A percentile compares a stretch with the other conserved stretches of the same genome.
Evolutionary conservation across 2,113 vertebrate species (phyloP).

Genomic region (Lophotis ruficrista): DNA sequence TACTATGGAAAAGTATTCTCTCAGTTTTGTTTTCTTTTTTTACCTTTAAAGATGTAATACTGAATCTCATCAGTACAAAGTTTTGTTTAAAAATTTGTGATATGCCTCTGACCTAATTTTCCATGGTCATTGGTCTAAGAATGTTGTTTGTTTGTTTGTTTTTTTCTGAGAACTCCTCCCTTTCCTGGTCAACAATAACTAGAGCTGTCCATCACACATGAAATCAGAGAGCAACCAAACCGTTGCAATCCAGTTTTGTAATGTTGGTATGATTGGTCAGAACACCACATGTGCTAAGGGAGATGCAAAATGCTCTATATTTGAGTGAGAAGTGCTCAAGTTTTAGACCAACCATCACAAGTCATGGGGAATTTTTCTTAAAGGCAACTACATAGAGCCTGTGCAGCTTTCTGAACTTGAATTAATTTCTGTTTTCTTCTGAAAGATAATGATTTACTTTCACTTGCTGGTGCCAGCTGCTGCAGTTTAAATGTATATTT

Average conservation of each 20-base stretch:
- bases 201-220: background rate
- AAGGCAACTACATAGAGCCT: background rate
- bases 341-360: background rate
- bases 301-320: background rate
- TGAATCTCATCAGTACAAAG: background rate
- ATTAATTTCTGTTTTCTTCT: background rate
- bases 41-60: background rate
- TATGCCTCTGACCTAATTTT: background rate
- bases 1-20: background rate
- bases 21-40: background rate
- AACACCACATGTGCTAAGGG: background rate
- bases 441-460: background rate
- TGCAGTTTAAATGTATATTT: background rate
- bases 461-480: background rate
- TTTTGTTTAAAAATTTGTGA: background rate
- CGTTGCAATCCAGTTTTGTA: background rate
- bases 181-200: background rate
- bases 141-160: background rate
- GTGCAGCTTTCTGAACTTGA: background rate
- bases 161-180: background rate
- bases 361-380: background rate
- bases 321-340: background rate
- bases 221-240: background rate
- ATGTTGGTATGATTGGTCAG: background rate
- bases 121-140: background rate